Evolutionary conservation across 1,140 invertebrate genomes (phyloP), one percentile per base, ranked within the genome.

Genomic region (Nomia melanderi): DNA sequence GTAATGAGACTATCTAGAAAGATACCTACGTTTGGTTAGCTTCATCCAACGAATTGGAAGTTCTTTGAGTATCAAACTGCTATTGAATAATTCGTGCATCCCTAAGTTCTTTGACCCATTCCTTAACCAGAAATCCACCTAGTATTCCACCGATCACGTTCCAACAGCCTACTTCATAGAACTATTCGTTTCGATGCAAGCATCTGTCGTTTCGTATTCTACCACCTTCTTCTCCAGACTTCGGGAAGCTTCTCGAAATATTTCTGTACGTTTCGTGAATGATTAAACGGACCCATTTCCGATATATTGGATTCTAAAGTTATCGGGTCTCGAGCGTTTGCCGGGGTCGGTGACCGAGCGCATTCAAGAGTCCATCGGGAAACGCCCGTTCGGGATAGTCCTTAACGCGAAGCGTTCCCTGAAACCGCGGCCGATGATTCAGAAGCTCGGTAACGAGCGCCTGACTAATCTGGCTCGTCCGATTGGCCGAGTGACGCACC

Each of bases 401-500:
- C 31, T 50, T 20, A 12, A 14, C 9, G 23, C 17, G 8, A 63
- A 5, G 17, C 9, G 47, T 20, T 17, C 27, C 36, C 9, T 44
- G 53, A 31, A 9, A 50, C 66, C n/a, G 66, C 70, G 53, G 17
- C 29, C 25, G 44, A 56, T 83, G 81, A 78, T 57, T 77, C 69
- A 79, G 67, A 56, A 44, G 62, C 50, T 27, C 29, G 39, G 53
- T 72, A 54, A 66, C 56, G 50, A 71, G 50, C 66, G 62, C 41
- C 41, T 69, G 70, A 63, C 63, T 78, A 71, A 85, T 85, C 78
- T 59, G 25, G 70, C 54, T 47, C 64, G 50, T 72, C 60, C 81
- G 79, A 78, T 69, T 56, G 41, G 50, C 25, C 72, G 77, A 63
- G 53, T 84, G 81, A 77, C 81, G 82, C 77, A 84, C 7, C 29